Conservation (phyloP, 2,113 vertebrate genomes). For the Rhinopomastus cyanomelas region DNA sequence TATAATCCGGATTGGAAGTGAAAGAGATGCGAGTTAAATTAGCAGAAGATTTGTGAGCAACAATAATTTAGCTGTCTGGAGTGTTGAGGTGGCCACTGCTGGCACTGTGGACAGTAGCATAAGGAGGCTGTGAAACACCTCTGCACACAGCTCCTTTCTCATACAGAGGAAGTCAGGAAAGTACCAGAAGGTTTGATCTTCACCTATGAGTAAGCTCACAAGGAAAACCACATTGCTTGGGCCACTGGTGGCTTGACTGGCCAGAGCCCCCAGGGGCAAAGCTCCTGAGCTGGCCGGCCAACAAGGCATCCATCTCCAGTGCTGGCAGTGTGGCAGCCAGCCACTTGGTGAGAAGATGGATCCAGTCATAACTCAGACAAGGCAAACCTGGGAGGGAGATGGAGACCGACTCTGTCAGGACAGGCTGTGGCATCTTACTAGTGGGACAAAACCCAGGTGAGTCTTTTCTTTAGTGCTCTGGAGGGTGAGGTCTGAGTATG, state of each 20-base stretch:
- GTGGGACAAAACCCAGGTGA: neutral
- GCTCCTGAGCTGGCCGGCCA: neutral
- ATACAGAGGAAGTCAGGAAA: neutral
- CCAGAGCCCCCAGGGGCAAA: neutral
- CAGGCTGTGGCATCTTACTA: neutral
- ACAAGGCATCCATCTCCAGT: neutral
- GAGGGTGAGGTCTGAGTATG: neutral
- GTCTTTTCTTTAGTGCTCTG: neutral
- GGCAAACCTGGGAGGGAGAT: neutral
- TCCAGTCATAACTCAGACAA: conserved; percentile 15
- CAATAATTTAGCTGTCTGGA: neutral
- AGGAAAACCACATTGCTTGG: neutral
- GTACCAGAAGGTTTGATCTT: neutral
- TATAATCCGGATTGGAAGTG: neutral
- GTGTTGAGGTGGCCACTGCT: neutral
- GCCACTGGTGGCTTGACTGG: neutral
- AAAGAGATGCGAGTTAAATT: neutral
- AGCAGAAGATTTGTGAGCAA: neutral
- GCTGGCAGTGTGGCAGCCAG: neutral
- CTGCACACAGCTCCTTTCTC: neutral
- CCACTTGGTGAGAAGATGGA: neutral
- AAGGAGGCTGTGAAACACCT: neutral
- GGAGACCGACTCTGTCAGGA: neutral
- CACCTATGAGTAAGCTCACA: neutral
- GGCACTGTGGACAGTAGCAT: neutral